Conservation (phyloP, 1,140 invertebrate genomes). For the Tetramorium parvispinum region DNA sequence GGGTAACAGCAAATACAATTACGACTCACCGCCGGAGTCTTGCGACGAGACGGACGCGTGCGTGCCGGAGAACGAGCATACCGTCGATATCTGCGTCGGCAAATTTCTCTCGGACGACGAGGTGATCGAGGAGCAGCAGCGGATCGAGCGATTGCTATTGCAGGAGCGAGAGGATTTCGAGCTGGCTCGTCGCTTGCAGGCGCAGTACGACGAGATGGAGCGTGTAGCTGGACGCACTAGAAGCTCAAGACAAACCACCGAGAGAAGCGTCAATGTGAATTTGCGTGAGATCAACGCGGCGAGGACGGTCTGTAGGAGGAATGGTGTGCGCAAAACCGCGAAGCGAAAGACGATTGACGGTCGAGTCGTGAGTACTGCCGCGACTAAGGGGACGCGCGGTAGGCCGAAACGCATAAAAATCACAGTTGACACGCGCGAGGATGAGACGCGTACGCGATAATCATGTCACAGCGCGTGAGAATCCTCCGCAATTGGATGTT, state of each 20-base stretch:
- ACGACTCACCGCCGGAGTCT: constrained; percentile 59
- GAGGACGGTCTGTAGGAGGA: constrained; percentile 42
- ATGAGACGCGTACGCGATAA: constrained; percentile 24
- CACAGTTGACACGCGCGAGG: constrained; percentile 4
- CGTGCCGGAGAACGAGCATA: constrained; percentile 24
- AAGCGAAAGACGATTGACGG: constrained; percentile 48
- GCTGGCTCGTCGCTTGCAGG: constrained; percentile 80
- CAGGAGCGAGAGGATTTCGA: constrained; percentile 83
- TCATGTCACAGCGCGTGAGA: constrained; percentile 27
- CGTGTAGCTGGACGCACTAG: constrained; percentile 80
- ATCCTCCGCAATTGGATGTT: constrained; percentile 72
- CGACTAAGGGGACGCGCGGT: constrained; percentile 69
- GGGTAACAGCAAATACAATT: constrained; percentile 39
- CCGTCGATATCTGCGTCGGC: neutral
- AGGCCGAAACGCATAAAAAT: constrained; percentile 72
- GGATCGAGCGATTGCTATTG: constrained; percentile 78
- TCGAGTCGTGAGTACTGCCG: constrained; percentile 37
- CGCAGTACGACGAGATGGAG: constrained; percentile 81
- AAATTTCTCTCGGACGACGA: constrained; percentile 67
- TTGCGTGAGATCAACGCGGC: constrained; percentile 43
- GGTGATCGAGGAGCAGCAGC: constrained; percentile 79
- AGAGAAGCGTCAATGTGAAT: constrained; percentile 43
- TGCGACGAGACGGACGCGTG: constrained; percentile 44
- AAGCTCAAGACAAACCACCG: constrained; percentile 66
- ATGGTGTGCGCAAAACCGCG: constrained; percentile 34